Conservation (phyloP, 2,888 invertebrate species). For the Volucella bombylans region DNA sequence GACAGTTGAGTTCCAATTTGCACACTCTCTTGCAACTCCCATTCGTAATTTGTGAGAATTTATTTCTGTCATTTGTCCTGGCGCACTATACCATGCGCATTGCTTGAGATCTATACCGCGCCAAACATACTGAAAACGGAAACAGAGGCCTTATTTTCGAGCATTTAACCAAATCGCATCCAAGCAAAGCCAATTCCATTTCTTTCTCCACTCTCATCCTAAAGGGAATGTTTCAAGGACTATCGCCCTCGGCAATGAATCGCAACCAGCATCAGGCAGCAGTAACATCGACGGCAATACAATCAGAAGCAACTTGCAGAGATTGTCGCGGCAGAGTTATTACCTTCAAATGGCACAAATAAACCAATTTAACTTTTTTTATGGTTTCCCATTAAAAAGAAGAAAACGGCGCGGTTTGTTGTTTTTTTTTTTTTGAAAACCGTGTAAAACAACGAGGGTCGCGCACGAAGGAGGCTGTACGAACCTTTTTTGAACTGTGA, state of each 20-base stretch:
- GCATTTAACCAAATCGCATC: constrained; percentile 60
- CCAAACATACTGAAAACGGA: neutral
- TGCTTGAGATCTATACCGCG: constrained; percentile 1
- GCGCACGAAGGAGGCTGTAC: neutral
- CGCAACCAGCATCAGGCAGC: neutral
- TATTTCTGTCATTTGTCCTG: constrained; percentile 58
- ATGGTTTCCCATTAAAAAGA: constrained; percentile 55
- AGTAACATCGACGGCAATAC: neutral
- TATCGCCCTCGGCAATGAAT: constrained; percentile 5
- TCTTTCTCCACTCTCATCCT: neutral
- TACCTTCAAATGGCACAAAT: constrained; percentile 57
- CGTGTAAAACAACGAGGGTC: neutral
- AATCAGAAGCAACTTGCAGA: constrained; percentile 41
- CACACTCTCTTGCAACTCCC: constrained; percentile 2
- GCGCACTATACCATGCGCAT: neutral
- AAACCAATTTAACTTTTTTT: constrained; percentile 71
- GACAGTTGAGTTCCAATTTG: constrained; percentile 62
- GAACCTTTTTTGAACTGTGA: neutral
- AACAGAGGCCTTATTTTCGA: constrained; percentile 52
- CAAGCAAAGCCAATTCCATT: neutral
- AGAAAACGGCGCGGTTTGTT: neutral
- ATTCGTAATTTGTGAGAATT: constrained; percentile 56
- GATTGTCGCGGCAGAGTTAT: constrained; percentile 53
- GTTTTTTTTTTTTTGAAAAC: constrained; percentile 3
- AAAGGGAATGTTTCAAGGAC: constrained; percentile 37